Evolutionary conservation across 1,140 invertebrate genomes (phyloP).

Genomic region (Zelostemma sp.): DNA sequence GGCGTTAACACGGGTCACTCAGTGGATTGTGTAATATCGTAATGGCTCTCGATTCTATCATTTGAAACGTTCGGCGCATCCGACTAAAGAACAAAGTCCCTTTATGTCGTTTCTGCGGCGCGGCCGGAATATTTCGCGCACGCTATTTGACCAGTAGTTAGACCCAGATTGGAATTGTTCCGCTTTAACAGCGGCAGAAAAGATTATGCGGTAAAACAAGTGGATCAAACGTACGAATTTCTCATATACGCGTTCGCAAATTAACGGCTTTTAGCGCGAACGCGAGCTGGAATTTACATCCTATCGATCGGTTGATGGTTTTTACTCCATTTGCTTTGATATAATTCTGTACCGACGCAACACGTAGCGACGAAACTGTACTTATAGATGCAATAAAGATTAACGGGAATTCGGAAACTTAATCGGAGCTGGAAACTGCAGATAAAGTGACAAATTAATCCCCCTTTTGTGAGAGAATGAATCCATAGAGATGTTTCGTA

Average conservation of each 20-base stretch:
- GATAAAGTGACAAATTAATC: conserved; percentile 44
- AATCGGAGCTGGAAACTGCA: conserved; percentile 29
- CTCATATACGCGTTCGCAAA: background rate
- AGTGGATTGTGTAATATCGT: conserved; percentile 20
- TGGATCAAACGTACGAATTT: background rate
- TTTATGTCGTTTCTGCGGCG: conserved; percentile 11
- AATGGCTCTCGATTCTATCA: conserved; percentile 25
- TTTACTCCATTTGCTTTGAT: too few relatives aligned
- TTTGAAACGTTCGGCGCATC: conserved; percentile 8
- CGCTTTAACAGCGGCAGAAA: conserved; percentile 2
- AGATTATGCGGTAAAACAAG: background rate
- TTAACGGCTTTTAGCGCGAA: too few relatives aligned
- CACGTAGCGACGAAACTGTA: too few relatives aligned
- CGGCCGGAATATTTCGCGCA: conserved; percentile 17
- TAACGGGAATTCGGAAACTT: conserved; percentile 9
- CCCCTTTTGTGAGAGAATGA: conserved; percentile 20
- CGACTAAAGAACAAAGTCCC: conserved; percentile 17
- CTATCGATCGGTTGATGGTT: too few relatives aligned
- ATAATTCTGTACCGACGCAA: too few relatives aligned
- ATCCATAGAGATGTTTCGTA: conserved; percentile 42
- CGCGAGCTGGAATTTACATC: too few relatives aligned
- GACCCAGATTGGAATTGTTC: conserved; percentile 21
- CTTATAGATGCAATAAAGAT: background rate
- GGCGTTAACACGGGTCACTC: background rate
- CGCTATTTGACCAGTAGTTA: conserved; percentile 20